Conservation (phyloP, 2,888 invertebrate species). For the Onthophagus sagittarius region DNA sequence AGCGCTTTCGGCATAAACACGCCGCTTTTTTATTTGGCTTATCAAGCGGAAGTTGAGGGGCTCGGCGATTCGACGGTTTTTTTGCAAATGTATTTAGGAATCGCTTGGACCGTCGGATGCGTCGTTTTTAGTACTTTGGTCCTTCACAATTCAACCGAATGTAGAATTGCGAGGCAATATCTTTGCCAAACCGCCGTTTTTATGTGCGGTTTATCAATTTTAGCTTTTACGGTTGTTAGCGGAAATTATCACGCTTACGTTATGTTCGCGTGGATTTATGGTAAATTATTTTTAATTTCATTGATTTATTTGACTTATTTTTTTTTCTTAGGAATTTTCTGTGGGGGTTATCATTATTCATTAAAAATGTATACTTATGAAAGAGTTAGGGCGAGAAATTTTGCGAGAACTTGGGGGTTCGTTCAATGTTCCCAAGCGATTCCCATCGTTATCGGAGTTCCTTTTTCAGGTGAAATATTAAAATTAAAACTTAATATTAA, state of each 20-base stretch:
- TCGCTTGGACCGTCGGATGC: conserved; percentile 81
- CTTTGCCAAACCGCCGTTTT: conserved; percentile 77
- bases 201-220: conserved; percentile 71
- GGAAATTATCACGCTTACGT: conserved; percentile 74
- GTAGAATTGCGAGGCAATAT: conserved; percentile 81
- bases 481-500: not conserved
- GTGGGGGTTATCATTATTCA: conserved; percentile 84
- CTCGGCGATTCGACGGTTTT: conserved; percentile 48
- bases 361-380: conserved; percentile 88
- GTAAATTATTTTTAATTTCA: conserved; percentile 53
- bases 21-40: conserved; percentile 78
- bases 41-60: conserved; percentile 75
- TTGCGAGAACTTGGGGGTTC: conserved; percentile 85
- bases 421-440: conserved; percentile 84
- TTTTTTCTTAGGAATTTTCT: conserved; percentile 68
- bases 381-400: conserved; percentile 78
- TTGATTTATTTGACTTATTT: too few relatives aligned
- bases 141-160: conserved; percentile 78
- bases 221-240: conserved; percentile 73
- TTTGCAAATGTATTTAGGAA: conserved; percentile 69
- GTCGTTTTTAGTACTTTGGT: conserved; percentile 77
- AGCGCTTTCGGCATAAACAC: conserved; percentile 81
- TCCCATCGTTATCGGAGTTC: conserved; percentile 79
- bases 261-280: conserved; percentile 78
- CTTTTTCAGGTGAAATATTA: conserved; percentile 63